A percentile compares a stretch with the other conserved stretches of the same genome.
phyloP scores from a whole-genome alignment of 2,113 vertebrate genomes.

The human region DNA sequence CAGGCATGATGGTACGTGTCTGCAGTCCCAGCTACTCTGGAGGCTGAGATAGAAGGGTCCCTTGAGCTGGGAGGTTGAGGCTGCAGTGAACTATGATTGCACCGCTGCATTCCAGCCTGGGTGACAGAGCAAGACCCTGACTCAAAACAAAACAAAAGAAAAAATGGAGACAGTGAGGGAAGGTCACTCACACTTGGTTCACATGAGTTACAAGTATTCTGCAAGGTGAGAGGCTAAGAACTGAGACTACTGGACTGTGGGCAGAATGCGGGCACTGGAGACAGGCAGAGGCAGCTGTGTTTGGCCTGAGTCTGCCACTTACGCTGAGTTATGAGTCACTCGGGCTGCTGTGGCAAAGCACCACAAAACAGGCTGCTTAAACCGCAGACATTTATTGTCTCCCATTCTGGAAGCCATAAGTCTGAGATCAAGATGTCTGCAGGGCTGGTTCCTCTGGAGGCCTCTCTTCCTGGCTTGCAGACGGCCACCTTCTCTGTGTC shows the following conservation, averaged over 20 bases:
- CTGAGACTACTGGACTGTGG: neutral
- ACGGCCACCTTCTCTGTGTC: accelerated
- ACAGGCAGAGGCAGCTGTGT: neutral
- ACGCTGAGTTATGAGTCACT: too few species aligned
- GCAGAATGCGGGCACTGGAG: neutral
- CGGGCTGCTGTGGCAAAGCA: neutral
- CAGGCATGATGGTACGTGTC: too few species aligned
- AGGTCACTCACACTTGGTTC: accelerated
- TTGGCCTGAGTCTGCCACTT: neutral
- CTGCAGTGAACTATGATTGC: too few species aligned
- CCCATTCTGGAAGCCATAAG: neutral
- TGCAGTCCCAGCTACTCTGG: too few species aligned
- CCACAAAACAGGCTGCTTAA: neutral
- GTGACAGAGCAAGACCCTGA: too few species aligned
- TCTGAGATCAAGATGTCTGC: accelerated
- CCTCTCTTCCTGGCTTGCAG: neutral
- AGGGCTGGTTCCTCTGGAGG: neutral
- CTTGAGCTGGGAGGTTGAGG: too few species aligned
- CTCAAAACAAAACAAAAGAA: too few species aligned
- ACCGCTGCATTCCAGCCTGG: too few species aligned
- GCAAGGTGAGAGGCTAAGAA: neutral
- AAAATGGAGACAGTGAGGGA: neutral
- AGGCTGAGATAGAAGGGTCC: too few species aligned
- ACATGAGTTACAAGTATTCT: neutral
- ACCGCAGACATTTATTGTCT: neutral